phyloP scores from a whole-genome alignment of 2,113 vertebrate genomes.

The Mesocricetus auratus region DNA sequence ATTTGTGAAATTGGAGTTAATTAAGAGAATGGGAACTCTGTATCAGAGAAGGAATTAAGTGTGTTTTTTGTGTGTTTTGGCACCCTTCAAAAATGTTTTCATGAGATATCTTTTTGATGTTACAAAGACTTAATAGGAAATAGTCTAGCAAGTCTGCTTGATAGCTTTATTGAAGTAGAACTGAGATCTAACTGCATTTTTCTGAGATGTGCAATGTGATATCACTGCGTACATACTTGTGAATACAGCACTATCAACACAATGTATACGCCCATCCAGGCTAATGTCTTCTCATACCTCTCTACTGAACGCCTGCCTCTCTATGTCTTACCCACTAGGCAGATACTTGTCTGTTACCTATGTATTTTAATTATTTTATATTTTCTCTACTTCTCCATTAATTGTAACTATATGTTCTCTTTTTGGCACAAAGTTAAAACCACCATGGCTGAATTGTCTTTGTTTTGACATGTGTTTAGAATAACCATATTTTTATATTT shows the following conservation, averaged over 20 bases:
- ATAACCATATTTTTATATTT: background rate
- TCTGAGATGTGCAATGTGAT: background rate
- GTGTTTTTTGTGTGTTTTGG: background rate
- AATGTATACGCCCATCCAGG: background rate
- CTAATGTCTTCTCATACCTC: background rate
- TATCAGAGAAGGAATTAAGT: background rate
- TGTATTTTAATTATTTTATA: background rate
- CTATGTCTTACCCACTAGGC: fast-evolving
- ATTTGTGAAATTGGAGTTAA: background rate
- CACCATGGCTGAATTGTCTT: background rate
- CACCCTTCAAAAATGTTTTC: background rate
- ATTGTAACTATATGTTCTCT: background rate
- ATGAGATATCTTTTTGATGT: background rate
- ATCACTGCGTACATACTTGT: too few relatives aligned
- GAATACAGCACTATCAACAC: background rate
- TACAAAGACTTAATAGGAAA: background rate
- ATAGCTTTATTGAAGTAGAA: background rate
- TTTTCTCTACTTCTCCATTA: background rate
- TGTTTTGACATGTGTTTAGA: background rate
- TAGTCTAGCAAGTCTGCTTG: background rate
- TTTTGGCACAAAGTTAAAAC: background rate
- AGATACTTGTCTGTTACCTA: background rate
- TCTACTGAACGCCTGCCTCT: background rate
- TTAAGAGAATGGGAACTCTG: background rate
- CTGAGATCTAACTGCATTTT: background rate